These are phyloP conservation scores for Progne subis DNA, from an alignment of 2,113 vertebrate species.

Conservation along the genomic window DNA sequence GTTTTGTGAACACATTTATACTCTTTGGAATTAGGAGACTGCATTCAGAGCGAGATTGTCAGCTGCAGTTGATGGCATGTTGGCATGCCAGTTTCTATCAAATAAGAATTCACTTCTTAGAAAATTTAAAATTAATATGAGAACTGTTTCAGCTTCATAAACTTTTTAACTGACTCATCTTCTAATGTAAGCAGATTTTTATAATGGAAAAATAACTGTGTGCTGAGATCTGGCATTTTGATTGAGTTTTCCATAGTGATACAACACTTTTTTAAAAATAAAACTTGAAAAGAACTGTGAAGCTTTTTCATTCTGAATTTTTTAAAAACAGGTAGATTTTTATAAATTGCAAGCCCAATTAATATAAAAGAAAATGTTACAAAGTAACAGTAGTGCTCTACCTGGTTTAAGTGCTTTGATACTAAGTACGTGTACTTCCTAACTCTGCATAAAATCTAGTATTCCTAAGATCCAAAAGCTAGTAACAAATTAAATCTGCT, in stretches of 20 bases:
- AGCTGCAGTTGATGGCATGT: background rate
- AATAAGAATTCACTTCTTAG: background rate
- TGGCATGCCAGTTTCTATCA: background rate
- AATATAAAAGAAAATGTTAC: background rate
- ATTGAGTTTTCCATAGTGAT: background rate
- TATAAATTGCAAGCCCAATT: background rate
- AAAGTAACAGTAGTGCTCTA: background rate
- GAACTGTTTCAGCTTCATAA: background rate
- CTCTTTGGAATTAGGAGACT: background rate
- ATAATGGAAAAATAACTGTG: background rate
- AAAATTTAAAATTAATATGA: background rate
- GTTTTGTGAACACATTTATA: background rate
- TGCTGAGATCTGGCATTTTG: background rate
- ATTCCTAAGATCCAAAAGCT: background rate
- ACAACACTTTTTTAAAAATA: background rate
- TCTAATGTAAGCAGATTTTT: background rate
- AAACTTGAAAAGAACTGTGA: background rate
- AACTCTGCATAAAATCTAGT: background rate
- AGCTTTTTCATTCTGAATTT: background rate
- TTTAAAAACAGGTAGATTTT: background rate
- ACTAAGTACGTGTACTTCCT: background rate
- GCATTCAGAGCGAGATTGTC: background rate
- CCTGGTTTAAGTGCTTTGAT: background rate
- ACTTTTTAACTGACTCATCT: background rate
- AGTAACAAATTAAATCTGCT: background rate